Conservation (phyloP, 2,888 invertebrate genomes). For the Pegoplata infirma region DNA sequence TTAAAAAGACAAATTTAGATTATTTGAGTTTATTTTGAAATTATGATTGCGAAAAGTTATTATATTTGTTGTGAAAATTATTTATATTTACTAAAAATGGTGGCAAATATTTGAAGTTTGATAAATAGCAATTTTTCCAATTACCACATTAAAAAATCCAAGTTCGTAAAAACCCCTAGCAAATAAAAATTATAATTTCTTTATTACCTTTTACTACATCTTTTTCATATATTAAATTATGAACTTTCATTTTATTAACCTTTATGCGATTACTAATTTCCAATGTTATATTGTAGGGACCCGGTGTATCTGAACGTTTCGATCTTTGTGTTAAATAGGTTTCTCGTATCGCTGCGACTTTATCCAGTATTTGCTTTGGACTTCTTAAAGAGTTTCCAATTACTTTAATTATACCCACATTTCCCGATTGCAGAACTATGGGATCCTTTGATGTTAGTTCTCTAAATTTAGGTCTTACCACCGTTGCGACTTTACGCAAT, state of each 20-base stretch:
- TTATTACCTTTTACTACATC: conserved; percentile 70
- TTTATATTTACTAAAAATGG: too few relatives aligned
- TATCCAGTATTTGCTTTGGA: conserved; percentile 68
- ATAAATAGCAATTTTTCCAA: too few relatives aligned
- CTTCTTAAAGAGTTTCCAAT: conserved; percentile 65
- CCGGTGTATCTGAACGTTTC: conserved; percentile 24
- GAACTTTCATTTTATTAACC: conserved; percentile 66
- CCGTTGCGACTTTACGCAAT: conserved; percentile 63
- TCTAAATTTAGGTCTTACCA: conserved; percentile 39
- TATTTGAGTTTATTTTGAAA: too few relatives aligned
- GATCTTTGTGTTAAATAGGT: conserved; percentile 21
- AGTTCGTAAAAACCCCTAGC: too few relatives aligned
- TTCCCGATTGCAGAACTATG: conserved; percentile 60
- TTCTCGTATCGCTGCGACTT: conserved; percentile 2
- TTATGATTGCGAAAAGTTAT: too few relatives aligned
- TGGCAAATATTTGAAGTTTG: too few relatives aligned
- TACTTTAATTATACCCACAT: conserved; percentile 66
- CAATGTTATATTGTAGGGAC: conserved; percentile 52
- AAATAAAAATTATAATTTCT: not conserved
- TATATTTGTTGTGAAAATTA: too few relatives aligned
- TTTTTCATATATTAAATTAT: conserved; percentile 70
- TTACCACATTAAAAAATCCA: too few relatives aligned
- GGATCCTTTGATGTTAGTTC: conserved; percentile 51
- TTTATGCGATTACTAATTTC: conserved; percentile 63
- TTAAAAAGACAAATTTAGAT: too few relatives aligned